Evolutionary conservation across 2,888 invertebrate species (phyloP), one percentile per base, ranked within the genome.

Genomic region (Luperina testacea): DNA sequence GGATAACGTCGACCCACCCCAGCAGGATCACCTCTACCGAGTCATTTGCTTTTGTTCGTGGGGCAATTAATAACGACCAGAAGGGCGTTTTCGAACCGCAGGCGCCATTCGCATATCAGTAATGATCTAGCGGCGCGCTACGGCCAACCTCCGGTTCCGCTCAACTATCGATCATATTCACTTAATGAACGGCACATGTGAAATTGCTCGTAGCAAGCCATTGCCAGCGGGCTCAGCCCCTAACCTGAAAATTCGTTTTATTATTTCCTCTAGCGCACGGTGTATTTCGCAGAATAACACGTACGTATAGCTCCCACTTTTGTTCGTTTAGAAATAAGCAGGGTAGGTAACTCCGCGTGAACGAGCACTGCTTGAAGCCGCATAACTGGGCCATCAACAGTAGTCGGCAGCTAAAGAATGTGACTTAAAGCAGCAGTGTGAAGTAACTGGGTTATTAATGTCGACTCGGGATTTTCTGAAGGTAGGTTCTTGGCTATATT

Each of bases 21-120:
- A 92, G 92, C 93, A 93, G 96, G 95, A 96, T 96, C 96, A 96
- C 96, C 96, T 96, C 95, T 92, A 95, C 94, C 94, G 92, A 96
- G 96, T 96, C 96, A 96, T 96, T 96, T 96, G 96, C 96, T 96
- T 96, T 97, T 96, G 96, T 97, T 96, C 97, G 93, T 92, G 91
- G 85, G 92, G 96, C 96, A 96, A 97, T 96, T 97, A 97, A 96
- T 96, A 96, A 96, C 95, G 92, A 93, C 90, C 95, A 95, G 95
- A 93, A 94, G 95, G 96, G 96, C 95, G 95, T 95, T 94, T 94
- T 94, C 93, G 91, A 94, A 94, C 95, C 95, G 92, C 95, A 93
- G 91, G 93, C 95, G 92, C 94, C 94, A 94, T 94, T 93, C 93
- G 94, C 93, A 94, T 96, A 95, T 96, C 96, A 93, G 95, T 95